Evolutionary conservation across 2,113 vertebrate genomes (phyloP).

Genomic region (Anarhynchus alexandrinus): DNA sequence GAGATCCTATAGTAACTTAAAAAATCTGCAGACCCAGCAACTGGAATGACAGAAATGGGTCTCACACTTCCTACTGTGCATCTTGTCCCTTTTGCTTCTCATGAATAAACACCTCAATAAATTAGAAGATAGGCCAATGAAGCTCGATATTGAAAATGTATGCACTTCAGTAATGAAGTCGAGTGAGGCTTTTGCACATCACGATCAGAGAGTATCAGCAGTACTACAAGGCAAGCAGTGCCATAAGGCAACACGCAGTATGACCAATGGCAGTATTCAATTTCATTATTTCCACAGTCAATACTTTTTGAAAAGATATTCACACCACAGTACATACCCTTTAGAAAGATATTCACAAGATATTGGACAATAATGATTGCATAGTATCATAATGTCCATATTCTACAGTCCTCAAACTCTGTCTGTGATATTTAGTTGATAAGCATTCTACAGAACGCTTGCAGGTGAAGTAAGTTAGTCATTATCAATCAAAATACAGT

Average conservation of each 20-base stretch:
- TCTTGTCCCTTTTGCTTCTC: background rate
- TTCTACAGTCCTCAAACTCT: background rate
- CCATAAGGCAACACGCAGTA: background rate
- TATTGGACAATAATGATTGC: background rate
- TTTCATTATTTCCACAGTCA: background rate
- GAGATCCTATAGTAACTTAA: constrained; percentile 1
- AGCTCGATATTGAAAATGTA: background rate
- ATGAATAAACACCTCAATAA: background rate
- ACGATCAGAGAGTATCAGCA: background rate
- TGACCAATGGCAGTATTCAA: background rate
- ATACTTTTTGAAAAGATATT: background rate
- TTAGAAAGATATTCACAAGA: background rate
- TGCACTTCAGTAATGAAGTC: background rate
- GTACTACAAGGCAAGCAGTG: background rate
- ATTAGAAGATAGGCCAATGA: background rate
- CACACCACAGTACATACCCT: background rate
- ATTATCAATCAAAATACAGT: background rate
- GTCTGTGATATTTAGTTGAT: background rate
- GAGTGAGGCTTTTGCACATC: background rate
- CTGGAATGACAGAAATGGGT: background rate
- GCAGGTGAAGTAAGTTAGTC: background rate
- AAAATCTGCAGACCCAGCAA: constrained; percentile 6
- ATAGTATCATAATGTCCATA: background rate
- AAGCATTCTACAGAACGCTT: background rate
- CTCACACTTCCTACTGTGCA: background rate